Evolutionary conservation across 1,140 invertebrate species (phyloP).

Genomic region (Dendroctonus ponderosae): DNA sequence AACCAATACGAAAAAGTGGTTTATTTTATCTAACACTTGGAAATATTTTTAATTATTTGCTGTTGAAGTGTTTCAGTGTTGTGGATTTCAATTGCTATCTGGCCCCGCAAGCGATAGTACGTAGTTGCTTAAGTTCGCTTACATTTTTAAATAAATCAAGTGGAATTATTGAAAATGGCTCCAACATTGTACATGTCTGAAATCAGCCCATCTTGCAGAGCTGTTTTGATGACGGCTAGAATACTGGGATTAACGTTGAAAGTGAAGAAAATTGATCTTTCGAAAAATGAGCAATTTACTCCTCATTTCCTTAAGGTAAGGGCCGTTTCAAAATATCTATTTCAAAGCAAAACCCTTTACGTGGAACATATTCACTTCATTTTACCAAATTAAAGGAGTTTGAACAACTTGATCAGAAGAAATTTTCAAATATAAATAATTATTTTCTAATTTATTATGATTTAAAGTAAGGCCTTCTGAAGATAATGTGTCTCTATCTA

Average conservation of each 20-base stretch:
- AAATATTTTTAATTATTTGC: too few relatives aligned
- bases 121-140: neutral
- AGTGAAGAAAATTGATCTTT: conserved; percentile 58
- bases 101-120: conserved; percentile 2
- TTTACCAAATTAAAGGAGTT: too few relatives aligned
- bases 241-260: conserved; percentile 64
- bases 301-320: conserved; percentile 55
- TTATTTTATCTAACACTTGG: too few relatives aligned
- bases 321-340: neutral
- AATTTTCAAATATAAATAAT: too few relatives aligned
- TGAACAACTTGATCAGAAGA: too few relatives aligned
- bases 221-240: conserved; percentile 61
- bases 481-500: too few relatives aligned
- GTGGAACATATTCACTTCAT: too few relatives aligned
- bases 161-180: conserved; percentile 17
- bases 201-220: conserved; percentile 51
- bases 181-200: conserved; percentile 49
- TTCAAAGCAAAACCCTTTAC: too few relatives aligned
- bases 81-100: conserved; percentile 14
- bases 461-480: too few relatives aligned
- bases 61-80: neutral
- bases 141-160: neutral
- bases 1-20: too few relatives aligned
- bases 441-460: too few relatives aligned
- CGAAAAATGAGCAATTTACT: conserved; percentile 63